These are phyloP conservation scores for Cinara cedri DNA, from an alignment of 2,888 invertebrate genomes.

Conservation along the genomic window DNA sequence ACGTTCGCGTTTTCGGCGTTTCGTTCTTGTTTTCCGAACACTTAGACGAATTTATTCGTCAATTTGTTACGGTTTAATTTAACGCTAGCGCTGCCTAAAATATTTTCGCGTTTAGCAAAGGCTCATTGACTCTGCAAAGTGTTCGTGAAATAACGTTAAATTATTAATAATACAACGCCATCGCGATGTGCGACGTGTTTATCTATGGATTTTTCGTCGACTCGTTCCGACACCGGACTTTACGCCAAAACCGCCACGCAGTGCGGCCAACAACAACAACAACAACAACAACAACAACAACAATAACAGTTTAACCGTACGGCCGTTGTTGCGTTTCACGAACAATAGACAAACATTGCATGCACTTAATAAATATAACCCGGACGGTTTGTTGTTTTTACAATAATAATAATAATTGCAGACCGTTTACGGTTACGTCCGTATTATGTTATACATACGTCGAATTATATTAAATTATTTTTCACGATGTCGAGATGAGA, in stretches of 20 bases:
- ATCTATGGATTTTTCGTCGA: neutral
- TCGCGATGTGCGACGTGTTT: too few species aligned
- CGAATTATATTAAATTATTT: neutral
- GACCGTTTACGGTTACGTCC: neutral
- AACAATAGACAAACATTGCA: neutral
- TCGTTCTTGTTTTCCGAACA: too few species aligned
- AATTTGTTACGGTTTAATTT: conserved; percentile 13
- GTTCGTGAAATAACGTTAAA: conserved; percentile 4
- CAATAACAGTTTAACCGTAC: neutral
- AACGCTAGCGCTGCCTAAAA: neutral
- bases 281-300: neutral
- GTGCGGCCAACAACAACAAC: neutral
- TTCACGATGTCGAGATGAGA: neutral
- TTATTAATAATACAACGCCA: neutral
- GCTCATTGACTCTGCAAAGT: neutral
- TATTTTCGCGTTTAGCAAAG: neutral
- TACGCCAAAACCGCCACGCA: neutral
- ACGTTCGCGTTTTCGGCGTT: too few species aligned
- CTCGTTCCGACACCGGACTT: neutral
- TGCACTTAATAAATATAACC: neutral
- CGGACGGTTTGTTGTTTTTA: neutral
- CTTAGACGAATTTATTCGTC: too few species aligned
- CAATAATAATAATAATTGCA: neutral
- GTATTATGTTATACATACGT: too few species aligned
- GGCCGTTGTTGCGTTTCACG: neutral